Base-by-base conservation (phyloP, 2,797 vertebrate species). In the Phyllotis vaccarum region DNA sequence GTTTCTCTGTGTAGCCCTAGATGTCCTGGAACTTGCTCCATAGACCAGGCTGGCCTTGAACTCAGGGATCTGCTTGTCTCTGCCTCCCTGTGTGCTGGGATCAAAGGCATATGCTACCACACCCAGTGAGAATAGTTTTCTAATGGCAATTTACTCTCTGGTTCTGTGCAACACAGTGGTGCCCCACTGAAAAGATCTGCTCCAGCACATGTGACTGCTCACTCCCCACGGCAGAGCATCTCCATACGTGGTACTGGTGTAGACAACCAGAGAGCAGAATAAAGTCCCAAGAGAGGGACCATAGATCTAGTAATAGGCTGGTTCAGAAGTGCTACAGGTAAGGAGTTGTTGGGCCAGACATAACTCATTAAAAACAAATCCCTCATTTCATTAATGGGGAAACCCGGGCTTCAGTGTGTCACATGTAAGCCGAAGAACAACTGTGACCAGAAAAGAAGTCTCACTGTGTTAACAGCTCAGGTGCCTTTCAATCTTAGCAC, bases 161-260 rank as follows among this genome's bases (percentile, higher is more conserved):
- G 94, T 70, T 96, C 96, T 92, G 95, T 96, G 81, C 92, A 98
- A 96, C 43, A 97, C 19, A 97, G 78, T 93, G 93, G 91, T 56
- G 87, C 49, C 0, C 97, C 95, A 95, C 43, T 81, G 79, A 96
- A 85, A 74, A 96, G 29, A 9, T 52, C 93, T 80, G 95, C 94
- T 66, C 81, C 91, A 94, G 86, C 19, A 11, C n/a, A 94, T 93
- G 95, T 29, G 96, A 96, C 81, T 92, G 92, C 93, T 96, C 66
- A 78, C 62, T 95, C 89, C 21, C 6, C 56, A 96, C 72, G 83
- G 90, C 79, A 87, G 97, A 93, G 93, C 64, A 90, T 92, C 43
- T 91, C 27, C 58, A 8, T 22, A 31, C 49, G 43, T 66, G 89
- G 97, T 95, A 96, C 0, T 43, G 56, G 22, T 85, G 27, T 19